Evolutionary conservation across 2,888 invertebrate genomes (phyloP).

Genomic region (Abscondita cerata): DNA sequence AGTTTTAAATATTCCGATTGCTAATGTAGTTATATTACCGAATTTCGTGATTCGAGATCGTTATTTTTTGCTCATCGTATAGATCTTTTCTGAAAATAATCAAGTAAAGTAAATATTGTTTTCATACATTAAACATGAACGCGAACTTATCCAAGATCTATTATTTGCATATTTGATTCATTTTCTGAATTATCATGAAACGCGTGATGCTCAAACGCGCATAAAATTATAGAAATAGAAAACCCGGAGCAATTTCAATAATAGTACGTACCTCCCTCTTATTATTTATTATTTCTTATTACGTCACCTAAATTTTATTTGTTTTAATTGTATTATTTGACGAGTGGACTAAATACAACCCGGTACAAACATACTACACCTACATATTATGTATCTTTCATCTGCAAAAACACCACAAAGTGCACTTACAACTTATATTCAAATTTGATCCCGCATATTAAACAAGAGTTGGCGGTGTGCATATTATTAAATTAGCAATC

Average conservation of each 20-base stretch:
- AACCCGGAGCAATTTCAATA: slow-evolving; percentile 44
- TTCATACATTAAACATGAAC: slow-evolving; percentile 59
- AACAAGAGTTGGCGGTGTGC: slow-evolving; percentile 58
- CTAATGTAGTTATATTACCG: slow-evolving; percentile 44
- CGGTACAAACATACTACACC: slow-evolving; percentile 23
- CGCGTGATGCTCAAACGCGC: slow-evolving; percentile 44
- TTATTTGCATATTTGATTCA: slow-evolving; percentile 60
- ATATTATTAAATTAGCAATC: slow-evolving; percentile 60
- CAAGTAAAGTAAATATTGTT: slow-evolving; percentile 59
- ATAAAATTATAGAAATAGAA: slow-evolving; percentile 46
- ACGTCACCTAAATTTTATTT: too few species aligned
- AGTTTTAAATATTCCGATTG: slow-evolving; percentile 45
- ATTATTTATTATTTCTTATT: slow-evolving; percentile 22
- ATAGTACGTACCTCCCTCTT: slow-evolving; percentile 21
- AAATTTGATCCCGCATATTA: slow-evolving; percentile 63
- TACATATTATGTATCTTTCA: slow-evolving; percentile 28
- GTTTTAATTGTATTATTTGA: not conserved
- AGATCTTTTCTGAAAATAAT: slow-evolving; percentile 53
- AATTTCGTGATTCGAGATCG: slow-evolving; percentile 53
- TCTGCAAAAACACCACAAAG: slow-evolving; percentile 29
- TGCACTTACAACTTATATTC: slow-evolving; percentile 58
- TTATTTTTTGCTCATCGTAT: slow-evolving; percentile 47
- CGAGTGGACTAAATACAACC: slow-evolving; percentile 13
- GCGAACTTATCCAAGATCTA: slow-evolving; percentile 56
- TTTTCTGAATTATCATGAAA: slow-evolving; percentile 47